phyloP scores from a whole-genome alignment of 2,888 invertebrate genomes.

The Allolobophora icterica region DNA sequence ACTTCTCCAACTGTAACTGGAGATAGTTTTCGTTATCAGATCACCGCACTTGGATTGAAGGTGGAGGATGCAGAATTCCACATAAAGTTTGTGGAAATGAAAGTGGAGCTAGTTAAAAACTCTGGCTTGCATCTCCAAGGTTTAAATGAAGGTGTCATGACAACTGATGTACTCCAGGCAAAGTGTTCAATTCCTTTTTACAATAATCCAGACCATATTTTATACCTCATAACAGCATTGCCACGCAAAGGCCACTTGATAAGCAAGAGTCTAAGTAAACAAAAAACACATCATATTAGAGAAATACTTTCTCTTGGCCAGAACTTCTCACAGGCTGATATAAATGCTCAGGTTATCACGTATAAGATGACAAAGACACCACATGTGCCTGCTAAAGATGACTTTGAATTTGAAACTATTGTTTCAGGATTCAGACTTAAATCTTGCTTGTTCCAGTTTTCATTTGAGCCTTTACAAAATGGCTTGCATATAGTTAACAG shows the following conservation, averaged over 20 bases:
- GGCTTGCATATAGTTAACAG: conserved; percentile 70
- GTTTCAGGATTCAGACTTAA: conserved; percentile 70
- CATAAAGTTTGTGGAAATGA: conserved; percentile 68
- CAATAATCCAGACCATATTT: conserved; percentile 63
- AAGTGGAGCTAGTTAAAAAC: conserved; percentile 33
- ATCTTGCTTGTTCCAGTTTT: conserved; percentile 62
- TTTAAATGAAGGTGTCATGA: conserved; percentile 68
- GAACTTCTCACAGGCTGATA: conserved; percentile 83
- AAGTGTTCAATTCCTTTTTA: conserved; percentile 66
- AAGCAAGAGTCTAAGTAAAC: not conserved
- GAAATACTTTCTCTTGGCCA: conserved; percentile 72
- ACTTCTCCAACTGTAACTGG: conserved; percentile 33
- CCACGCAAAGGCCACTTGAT: conserved; percentile 75
- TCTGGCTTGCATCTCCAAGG: conserved; percentile 32
- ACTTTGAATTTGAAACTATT: conserved; percentile 77
- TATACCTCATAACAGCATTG: conserved; percentile 68
- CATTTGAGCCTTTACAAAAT: conserved; percentile 64
- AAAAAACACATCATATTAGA: not conserved
- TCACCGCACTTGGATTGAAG: conserved; percentile 74
- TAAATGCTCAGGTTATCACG: conserved; percentile 77
- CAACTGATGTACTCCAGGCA: conserved; percentile 78
- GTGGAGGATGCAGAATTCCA: conserved; percentile 78
- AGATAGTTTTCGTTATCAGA: conserved; percentile 75
- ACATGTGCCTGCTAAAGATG: conserved; percentile 80
- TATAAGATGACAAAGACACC: conserved; percentile 79